Percentiles rank a stretch among this genome's conserved stretches.
These are phyloP conservation scores for Rhimphoctona megacephalus DNA, from an alignment of 2,888 invertebrate genomes.

Conservation along the genomic window DNA sequence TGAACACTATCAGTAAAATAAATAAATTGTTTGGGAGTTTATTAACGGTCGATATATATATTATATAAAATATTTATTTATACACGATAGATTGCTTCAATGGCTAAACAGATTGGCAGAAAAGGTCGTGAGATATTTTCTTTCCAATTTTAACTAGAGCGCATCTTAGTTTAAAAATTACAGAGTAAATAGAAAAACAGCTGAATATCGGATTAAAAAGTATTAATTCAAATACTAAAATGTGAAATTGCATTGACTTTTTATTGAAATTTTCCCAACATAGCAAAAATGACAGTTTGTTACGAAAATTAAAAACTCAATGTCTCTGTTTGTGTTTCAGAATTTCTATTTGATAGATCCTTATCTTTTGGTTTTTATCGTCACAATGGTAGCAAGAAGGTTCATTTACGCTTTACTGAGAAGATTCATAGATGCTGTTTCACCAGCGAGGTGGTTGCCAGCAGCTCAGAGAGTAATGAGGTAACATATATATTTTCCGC, in stretches of 20 bases:
- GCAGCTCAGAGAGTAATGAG: conserved; percentile 83
- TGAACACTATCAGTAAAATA: no score
- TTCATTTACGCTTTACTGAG: conserved; percentile 89
- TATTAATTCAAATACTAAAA: no score
- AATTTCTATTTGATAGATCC: conserved; percentile 97
- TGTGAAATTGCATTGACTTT: background rate
- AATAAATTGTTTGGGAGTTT: no score
- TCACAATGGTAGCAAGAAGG: conserved; percentile 92
- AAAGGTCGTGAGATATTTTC: no score
- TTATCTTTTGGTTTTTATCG: conserved; percentile 93
- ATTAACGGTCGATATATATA: no score
- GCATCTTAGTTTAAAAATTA: no score
- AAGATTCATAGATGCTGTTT: conserved; percentile 85
- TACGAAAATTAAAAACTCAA: background rate
- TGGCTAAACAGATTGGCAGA: no score
- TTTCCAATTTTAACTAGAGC: no score
- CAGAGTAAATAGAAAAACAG: no score
- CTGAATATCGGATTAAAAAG: no score
- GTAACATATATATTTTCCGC: conserved; percentile 73
- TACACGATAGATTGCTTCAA: no score
- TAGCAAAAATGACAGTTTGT: background rate
- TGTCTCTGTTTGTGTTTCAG: conserved; percentile 87
- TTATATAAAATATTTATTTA: no score
- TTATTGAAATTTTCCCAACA: background rate
- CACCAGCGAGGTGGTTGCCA: conserved; percentile 83